Base-by-base conservation (phyloP, 2,113 vertebrate genomes). In the Peromyscus californicus region DNA sequence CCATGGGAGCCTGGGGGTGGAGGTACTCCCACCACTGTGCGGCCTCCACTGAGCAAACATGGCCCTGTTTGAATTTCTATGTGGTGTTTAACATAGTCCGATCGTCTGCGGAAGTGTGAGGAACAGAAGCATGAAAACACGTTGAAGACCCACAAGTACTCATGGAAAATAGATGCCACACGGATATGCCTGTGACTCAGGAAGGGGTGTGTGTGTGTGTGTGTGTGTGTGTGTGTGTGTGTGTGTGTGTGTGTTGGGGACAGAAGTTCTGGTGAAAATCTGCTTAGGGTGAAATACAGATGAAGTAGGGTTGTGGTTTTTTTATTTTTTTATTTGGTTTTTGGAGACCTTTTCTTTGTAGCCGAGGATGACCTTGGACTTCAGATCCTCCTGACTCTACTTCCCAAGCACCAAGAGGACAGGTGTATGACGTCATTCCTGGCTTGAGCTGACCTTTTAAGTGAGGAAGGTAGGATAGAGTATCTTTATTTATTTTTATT, bases 61-160 rank as follows among this genome's bases (percentile, higher is more conserved):
- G 29, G 70, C 8, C 80, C 45, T 7, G 39, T 33, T 95, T 94
- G 96, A 57, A 48, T 90, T 95, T 97, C 91, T 45, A 24, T 22
- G 31, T 36, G 75, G 80, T 63, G 15, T 39, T 7, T 78, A 83
- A 74, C 85, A 63, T 51, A 51, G 67, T 92, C 90, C 39, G 51
- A 74, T 61, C 51, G 1, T 48, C 42, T 72, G 75, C 51, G 12
- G 51, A 90, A 91, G 24, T 5, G 59, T 36, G 59, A 96, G 42
- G 54, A 84, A 63, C 12, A 29, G 29, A 74, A 36, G 24, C 13
- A 3, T 5, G 12, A 22, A 69, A 83, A 42, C 29, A 36, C 83
- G 17, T 36, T 45, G 80, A 36, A 48, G 31, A 74, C 13, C 82
- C 48, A 76, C 31, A n/a, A 45, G 45, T 13, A 69, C 88, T 74